Percentiles rank a stretch among this genome's conserved stretches.
Evolutionary conservation across 2,888 invertebrate genomes (phyloP).

Genomic region (Horisme vitalbata): DNA sequence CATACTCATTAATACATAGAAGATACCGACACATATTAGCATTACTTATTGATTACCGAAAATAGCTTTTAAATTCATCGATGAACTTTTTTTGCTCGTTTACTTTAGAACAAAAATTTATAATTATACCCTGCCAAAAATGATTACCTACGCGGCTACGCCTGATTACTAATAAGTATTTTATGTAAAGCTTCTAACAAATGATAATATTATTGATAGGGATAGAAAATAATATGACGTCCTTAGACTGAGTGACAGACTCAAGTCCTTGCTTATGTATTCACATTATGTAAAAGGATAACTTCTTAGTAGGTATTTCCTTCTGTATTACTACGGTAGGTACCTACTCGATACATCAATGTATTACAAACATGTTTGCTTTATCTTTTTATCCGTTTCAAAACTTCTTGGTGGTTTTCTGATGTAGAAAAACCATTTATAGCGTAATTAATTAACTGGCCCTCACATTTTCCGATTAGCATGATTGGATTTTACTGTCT

Average conservation of each 20-base stretch:
- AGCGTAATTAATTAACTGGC: conserved; percentile 9
- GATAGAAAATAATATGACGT: conserved; percentile 7
- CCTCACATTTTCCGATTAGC: conserved; percentile 12
- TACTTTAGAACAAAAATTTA: too few species aligned
- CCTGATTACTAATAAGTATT: too few species aligned
- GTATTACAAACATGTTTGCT: conserved; percentile 8
- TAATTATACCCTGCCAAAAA: too few species aligned
- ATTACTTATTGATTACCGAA: too few species aligned
- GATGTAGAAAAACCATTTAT: conserved; percentile 25
- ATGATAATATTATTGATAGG: conserved; percentile 26
- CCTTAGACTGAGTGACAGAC: conserved; percentile 27
- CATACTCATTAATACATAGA: too few species aligned
- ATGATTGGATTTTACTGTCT: conserved; percentile 15
- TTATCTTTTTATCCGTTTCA: conserved; percentile 3
- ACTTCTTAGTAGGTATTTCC: conserved; percentile 40
- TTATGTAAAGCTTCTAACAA: conserved; percentile 13
- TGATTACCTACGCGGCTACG: too few species aligned
- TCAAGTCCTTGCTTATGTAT: conserved; percentile 45
- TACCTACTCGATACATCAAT: conserved; percentile 7
- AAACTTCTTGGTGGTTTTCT: conserved; percentile 21
- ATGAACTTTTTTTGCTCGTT: too few species aligned
- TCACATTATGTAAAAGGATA: conserved; percentile 49
- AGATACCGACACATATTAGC: too few species aligned
- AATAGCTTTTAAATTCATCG: too few species aligned
- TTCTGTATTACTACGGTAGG: conserved; percentile 28